Percentiles rank a stretch among this genome's conserved stretches.
Conservation (phyloP, 2,797 vertebrate species). For the Paguma larvata region DNA sequence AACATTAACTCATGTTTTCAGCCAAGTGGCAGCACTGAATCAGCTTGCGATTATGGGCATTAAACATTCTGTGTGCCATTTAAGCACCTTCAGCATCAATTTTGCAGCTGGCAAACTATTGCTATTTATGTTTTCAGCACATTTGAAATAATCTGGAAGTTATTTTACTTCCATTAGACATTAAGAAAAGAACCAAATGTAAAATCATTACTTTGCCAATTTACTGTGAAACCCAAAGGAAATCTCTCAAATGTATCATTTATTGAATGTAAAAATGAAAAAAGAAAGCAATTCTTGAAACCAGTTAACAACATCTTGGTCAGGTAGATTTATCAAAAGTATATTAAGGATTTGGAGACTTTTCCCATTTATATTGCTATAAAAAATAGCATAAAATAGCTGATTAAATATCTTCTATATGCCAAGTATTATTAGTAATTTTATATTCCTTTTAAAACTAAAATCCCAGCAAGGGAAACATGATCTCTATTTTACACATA, state of each 20-base stretch:
- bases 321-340: constrained; percentile 84
- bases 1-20: constrained; percentile 73
- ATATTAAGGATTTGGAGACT: constrained; percentile 80
- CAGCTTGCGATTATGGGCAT: constrained; percentile 69
- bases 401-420: constrained; percentile 50
- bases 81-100: constrained; percentile 75
- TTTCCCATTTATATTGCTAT: constrained; percentile 76
- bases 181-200: constrained; percentile 79
- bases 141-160: constrained; percentile 83
- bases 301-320: constrained; percentile 84
- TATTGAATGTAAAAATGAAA: constrained; percentile 81
- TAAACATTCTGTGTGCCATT: constrained; percentile 75
- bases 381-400: constrained; percentile 63
- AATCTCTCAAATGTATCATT: constrained; percentile 86
- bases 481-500: not conserved
- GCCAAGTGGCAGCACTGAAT: constrained; percentile 69
- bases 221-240: constrained; percentile 87
- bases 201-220: constrained; percentile 86
- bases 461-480: constrained; percentile 25
- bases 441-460: constrained; percentile 29
- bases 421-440: not conserved
- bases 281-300: constrained; percentile 79
- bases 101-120: constrained; percentile 78
- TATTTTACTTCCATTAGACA: constrained; percentile 79
- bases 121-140: constrained; percentile 79